Evolutionary conservation across 2,888 invertebrate genomes (phyloP), one percentile per base, ranked within the genome.

Genomic region (Caenorhabditis sp.): DNA sequence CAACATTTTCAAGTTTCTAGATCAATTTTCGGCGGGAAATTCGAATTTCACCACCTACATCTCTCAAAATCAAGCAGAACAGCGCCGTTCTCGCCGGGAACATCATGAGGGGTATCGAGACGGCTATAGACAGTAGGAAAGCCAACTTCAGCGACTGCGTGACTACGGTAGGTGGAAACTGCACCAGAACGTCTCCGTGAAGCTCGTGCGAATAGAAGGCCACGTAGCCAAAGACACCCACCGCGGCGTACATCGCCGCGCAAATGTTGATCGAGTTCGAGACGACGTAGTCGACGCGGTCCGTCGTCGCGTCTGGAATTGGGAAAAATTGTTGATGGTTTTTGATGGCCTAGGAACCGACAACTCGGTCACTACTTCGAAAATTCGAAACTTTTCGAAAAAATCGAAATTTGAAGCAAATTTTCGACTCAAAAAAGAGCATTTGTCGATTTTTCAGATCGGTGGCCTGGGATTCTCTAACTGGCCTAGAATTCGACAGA

Each of bases 81-180:
- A 98, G 94, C 92, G 97, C 97, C 14, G 96, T 96, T 80, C 98
- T 94, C 92, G 97, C 97, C 0, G 98, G 98, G 93, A 98, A 98
- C 92, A 98, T 96, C 89, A 97, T 96, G 86, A 99, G 94, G 0
- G 98, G 98, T 93, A 98, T 98, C 92, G 97, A 97, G 92, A 97
- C 96, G 19, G 97, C 97, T 38, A 98, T 95, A 0, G 97, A 97
- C 90, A 97, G 94, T 10, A 98, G 95, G 94, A 98, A 98, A 31
- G 97, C 96, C 85, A 97, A 94, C 94, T 97, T 97, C 91, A 98
- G 96, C 79, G 96, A 94, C 93, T 97, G 96, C 89, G 96, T 96
- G 47, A 95, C 86, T 31, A 87, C 58, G 3, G 88, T 87, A 6
- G 87, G 85, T 14, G 86, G 95, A 89, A 98, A 95, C 92, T 95